Evolutionary conservation across 64 coral and sea anemone species (phyloP), one percentile per base, ranked within the genome.

Genomic region (Montipora cactus): DNA sequence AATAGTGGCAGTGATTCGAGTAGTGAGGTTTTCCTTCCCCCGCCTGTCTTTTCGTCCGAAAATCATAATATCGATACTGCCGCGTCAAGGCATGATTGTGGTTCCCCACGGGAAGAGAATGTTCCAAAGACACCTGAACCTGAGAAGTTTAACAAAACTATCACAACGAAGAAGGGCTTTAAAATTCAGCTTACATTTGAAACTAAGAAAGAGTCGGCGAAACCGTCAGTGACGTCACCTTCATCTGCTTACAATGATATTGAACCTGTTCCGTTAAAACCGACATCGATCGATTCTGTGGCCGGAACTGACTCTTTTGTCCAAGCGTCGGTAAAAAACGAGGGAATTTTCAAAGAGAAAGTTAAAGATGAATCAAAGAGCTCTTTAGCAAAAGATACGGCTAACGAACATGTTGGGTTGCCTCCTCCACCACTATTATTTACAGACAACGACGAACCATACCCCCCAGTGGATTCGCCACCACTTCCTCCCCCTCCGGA

Each of bases 401-500:
- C 44, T 84, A 23, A 77, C 50, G 8, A 52, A 72, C 69, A 86
- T 90, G 55, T 37, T 37, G 88, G 68, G 49, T 79, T 98, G 22
- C 93, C 96, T 15, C 96, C 96, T 15, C 96, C 95, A 2, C 95
- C 96, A 19, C 14, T 84, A 44, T 87, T 74, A 9, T 98, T 98
- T 72, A 72, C 82, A 50, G 66, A 72, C 47, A 50, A 67, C 64
- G 76, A 67, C 45, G 62, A 92, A 84, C 75, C 61, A 37, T 87
- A 67, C 37, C 68, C 49, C 79, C 44, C 44, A 28, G 5, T 94
- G 0, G 80, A 89, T 37, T 98, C 96, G 8, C 93, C 93, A 11
- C 71, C 92, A 6, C 80, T 98, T 14, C 96, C 96, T 22, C 96
- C 96, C 52, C 95, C 96, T 9, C 96, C 93, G 6, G 96, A 98